These are phyloP conservation scores for Cepaea nemoralis DNA, from an alignment of 1,140 invertebrate species.

Conservation along the genomic window DNA sequence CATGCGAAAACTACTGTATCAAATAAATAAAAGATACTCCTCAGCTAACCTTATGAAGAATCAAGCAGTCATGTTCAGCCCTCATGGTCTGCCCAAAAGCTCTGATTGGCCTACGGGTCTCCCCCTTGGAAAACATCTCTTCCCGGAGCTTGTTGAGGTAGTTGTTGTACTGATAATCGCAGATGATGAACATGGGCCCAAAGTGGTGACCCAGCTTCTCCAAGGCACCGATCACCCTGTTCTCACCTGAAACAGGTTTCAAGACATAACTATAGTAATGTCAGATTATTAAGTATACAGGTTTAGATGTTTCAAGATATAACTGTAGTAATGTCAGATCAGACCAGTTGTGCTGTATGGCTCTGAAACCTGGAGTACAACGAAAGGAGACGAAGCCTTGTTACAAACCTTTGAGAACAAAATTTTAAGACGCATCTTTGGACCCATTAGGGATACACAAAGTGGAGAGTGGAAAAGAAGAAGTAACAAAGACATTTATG, in stretches of 20 bases:
- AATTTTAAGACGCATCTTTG: too few species aligned
- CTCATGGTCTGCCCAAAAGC: constrained; percentile 46
- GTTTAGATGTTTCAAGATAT: too few species aligned
- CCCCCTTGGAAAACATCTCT: constrained; percentile 43
- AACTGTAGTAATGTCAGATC: too few species aligned
- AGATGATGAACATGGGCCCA: constrained; percentile 45
- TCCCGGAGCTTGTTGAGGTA: constrained; percentile 47
- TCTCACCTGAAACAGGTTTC: constrained; percentile 29
- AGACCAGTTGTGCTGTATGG: too few species aligned
- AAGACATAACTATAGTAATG: not conserved
- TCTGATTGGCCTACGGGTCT: constrained; percentile 31
- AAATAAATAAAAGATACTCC: too few species aligned
- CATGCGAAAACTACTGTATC: too few species aligned
- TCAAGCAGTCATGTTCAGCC: constrained; percentile 44
- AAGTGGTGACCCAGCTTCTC: constrained; percentile 35
- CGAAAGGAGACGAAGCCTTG: too few species aligned
- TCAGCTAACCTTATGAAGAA: constrained; percentile 32
- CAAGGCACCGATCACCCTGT: constrained; percentile 41
- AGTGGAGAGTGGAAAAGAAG: too few species aligned
- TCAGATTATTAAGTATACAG: not conserved
- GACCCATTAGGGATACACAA: too few species aligned
- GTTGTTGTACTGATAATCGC: constrained; percentile 48
- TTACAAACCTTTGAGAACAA: too few species aligned
- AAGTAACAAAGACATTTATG: too few species aligned
- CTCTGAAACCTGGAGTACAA: too few species aligned